A percentile compares a stretch with the other conserved stretches of the same genome.
Conservation (phyloP, 2,797 vertebrate species). For the Girardinus metallicus region DNA sequence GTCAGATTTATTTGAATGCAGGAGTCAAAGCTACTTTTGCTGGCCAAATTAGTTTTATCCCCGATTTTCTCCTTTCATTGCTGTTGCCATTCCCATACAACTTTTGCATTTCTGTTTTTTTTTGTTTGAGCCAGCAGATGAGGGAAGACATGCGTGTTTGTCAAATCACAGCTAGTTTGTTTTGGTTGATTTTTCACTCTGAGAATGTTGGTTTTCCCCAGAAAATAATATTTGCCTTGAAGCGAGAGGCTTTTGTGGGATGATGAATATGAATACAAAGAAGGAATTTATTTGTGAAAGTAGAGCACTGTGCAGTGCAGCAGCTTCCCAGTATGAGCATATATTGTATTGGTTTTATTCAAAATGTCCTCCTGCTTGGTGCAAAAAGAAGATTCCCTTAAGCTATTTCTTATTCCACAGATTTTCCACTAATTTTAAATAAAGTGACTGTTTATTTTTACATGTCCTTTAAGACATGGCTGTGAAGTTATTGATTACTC, state of each 20-base stretch:
- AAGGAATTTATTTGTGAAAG: constrained; percentile 31
- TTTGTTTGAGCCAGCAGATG: constrained; percentile 10
- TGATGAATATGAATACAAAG: constrained; percentile 17
- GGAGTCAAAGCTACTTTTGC: constrained; percentile 2
- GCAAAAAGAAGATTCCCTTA: constrained; percentile 3
- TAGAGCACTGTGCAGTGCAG: neutral
- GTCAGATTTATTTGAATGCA: constrained; percentile 18
- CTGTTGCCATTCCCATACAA: neutral
- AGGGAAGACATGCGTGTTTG: constrained; percentile 21
- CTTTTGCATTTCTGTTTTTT: constrained; percentile 8
- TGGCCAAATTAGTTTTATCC: constrained; percentile 24
- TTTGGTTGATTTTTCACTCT: constrained; percentile 29
- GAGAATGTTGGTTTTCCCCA: constrained; percentile 11
- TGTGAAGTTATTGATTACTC: neutral
- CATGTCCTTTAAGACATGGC: neutral
- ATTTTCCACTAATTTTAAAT: constrained; percentile 6
- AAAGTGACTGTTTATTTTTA: neutral
- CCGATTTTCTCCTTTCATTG: constrained; percentile 5
- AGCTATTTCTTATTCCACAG: constrained; percentile 16
- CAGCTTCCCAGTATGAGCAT: constrained; percentile 27
- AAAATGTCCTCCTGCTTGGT: constrained; percentile 15
- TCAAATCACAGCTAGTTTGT: constrained; percentile 21
- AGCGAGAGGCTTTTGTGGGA: neutral
- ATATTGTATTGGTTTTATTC: constrained; percentile 18
- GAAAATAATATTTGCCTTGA: constrained; percentile 33